These are phyloP conservation scores for Saturnia pavonia DNA, from an alignment of 2,888 invertebrate genomes.

Conservation along the genomic window DNA sequence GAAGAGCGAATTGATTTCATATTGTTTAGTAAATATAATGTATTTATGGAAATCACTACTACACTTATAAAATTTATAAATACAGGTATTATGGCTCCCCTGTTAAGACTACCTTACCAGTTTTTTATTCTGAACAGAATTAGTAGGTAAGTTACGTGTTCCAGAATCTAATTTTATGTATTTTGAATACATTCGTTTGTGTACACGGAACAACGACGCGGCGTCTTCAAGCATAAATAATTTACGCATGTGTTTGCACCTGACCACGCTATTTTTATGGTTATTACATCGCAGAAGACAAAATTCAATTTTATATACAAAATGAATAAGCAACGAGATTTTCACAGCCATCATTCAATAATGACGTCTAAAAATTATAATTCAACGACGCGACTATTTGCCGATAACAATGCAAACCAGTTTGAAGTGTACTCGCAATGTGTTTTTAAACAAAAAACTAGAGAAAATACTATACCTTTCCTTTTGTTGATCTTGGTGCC, in stretches of 20 bases:
- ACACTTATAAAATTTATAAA: neutral
- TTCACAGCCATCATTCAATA: slow-evolving; percentile 10
- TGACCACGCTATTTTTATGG: slow-evolving; percentile 6
- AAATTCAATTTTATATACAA: slow-evolving; percentile 14
- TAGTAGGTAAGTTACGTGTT: neutral
- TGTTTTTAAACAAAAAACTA: slow-evolving; percentile 25
- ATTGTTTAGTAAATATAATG: too few relatives aligned
- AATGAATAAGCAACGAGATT: slow-evolving; percentile 29
- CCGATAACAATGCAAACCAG: slow-evolving; percentile 58
- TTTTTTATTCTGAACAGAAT: neutral
- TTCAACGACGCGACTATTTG: slow-evolving; percentile 32
- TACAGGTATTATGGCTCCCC: neutral
- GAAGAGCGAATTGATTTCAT: neutral
- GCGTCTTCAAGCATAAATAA: neutral
- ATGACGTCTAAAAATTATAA: slow-evolving; percentile 24
- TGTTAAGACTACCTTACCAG: neutral
- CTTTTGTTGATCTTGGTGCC: slow-evolving; percentile 70
- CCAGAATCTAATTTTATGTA: neutral
- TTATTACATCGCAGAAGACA: neutral
- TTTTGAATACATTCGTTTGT: too few relatives aligned
- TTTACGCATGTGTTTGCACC: neutral
- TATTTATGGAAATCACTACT: neutral
- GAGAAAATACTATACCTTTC: slow-evolving; percentile 59
- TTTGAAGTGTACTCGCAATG: slow-evolving; percentile 34
- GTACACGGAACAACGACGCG: neutral